Percentiles rank a stretch among this genome's conserved stretches.
phyloP scores from a whole-genome alignment of 2,888 invertebrate species.

The Dioctria rufipes region DNA sequence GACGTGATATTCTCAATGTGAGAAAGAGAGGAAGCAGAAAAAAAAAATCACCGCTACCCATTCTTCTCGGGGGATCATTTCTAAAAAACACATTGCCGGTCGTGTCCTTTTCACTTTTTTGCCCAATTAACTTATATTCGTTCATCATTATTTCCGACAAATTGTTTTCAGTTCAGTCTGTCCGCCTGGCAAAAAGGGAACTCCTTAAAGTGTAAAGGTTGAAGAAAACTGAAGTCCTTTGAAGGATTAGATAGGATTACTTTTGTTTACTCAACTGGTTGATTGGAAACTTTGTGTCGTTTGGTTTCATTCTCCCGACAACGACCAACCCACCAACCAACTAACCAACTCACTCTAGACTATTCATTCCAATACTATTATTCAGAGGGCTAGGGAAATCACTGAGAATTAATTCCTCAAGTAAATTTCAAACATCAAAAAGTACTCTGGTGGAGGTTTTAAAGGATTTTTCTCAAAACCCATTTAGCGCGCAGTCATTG shows the following conservation, averaged over 20 bases:
- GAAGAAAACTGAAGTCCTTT: conserved; percentile 30
- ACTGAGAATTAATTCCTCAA: conserved; percentile 51
- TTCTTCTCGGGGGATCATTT: too few species aligned
- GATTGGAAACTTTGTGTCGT: conserved; percentile 40
- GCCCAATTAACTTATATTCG: conserved; percentile 32
- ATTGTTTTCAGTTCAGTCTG: neutral
- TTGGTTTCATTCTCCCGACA: too few species aligned
- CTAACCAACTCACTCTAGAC: too few species aligned
- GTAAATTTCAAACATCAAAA: conserved; percentile 56
- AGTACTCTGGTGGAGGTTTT: conserved; percentile 48
- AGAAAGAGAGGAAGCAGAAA: too few species aligned
- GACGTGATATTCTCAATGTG: too few species aligned
- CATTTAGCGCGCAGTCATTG: neutral
- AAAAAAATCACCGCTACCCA: too few species aligned
- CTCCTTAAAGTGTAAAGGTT: neutral
- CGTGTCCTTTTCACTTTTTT: neutral
- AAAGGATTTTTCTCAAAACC: conserved; percentile 35
- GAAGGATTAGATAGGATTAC: conserved; percentile 32
- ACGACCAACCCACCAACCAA: too few species aligned
- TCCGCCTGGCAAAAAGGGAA: neutral
- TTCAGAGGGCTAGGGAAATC: conserved; percentile 25
- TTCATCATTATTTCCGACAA: conserved; percentile 22
- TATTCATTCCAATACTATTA: neutral
- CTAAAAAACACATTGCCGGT: neutral
- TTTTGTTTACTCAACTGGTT: conserved; percentile 50